Evolutionary conservation across 1,140 invertebrate species (phyloP), one percentile per base, ranked within the genome.

Genomic region (Ceratosolen fusciceps): DNA sequence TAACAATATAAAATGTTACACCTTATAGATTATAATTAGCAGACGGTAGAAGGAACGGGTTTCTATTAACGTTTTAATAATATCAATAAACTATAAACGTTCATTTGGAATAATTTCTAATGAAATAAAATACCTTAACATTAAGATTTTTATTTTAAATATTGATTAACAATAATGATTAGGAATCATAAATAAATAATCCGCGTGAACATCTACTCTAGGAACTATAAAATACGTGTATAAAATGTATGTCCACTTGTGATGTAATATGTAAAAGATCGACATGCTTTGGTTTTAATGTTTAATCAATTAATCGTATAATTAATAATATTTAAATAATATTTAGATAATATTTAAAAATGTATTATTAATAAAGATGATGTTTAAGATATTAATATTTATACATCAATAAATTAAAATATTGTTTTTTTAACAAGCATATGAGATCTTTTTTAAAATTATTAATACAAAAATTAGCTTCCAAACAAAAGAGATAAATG

Each of bases 121-220:
- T n/a, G n/a, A n/a, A n/a, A n/a, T n/a, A n/a, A n/a, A n/a, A 31
- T 2, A 60, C 12, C 12, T 72, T 72, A 54, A 54, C 7, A 34
- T 34, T 54, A 54, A 52, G 24, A 72, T 72, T 72, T 72, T 72
- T n/a, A 19, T 54, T 49, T 72, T 72, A 34, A 72, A 49, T 14
- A 54, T 16, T 54, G 39, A 29, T 52, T n/a, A 70, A 29, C 14
- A 31, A 31, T 21, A 21, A 37, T 65, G 29, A 7, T 21, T 37
- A n/a, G n/a, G 26, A 7, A 10, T 7, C n/a, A 39, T 39, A 29
- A 16, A 31, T 70, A 54, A 24, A 9, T 37, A 71, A 54, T 3
- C 47, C 31, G 68, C 29, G 10, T 49, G 14, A 34, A 29, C 39
- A 34, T 10, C 21, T 54, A 54, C 7, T 52, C 2, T 29, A 54